Conservation (phyloP, 1,140 invertebrate genomes). For the Drosophila nigromelanica region DNA sequence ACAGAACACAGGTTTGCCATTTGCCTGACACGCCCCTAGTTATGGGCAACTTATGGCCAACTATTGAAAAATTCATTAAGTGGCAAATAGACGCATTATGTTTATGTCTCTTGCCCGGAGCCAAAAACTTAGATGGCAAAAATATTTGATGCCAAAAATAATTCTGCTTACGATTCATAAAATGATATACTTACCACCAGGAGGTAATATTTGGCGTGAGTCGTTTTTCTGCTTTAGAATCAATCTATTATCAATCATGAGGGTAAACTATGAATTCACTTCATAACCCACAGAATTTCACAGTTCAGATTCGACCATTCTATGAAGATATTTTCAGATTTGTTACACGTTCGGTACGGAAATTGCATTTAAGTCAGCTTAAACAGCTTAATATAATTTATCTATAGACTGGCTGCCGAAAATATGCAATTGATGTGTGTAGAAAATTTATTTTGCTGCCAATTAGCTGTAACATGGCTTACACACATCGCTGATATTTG, state of each 20-base stretch:
- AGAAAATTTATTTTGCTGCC: conserved; percentile 38
- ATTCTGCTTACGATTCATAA: conserved; percentile 21
- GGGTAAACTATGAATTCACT: too few species aligned
- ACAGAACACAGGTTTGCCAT: conserved; percentile 75
- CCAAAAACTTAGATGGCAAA: conserved; percentile 22
- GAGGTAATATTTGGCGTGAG: background rate
- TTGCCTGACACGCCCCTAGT: conserved; percentile 30
- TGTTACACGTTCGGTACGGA: too few species aligned
- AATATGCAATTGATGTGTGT: conserved; percentile 15
- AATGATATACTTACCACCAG: background rate
- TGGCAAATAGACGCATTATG: conserved; percentile 80
- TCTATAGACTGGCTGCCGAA: background rate
- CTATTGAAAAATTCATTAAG: conserved; percentile 70
- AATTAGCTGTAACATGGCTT: conserved; percentile 52
- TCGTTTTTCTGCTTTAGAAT: background rate
- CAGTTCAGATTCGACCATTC: too few species aligned
- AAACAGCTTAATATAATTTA: background rate
- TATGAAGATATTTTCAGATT: too few species aligned
- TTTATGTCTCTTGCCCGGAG: conserved; percentile 31
- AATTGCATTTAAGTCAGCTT: too few species aligned
- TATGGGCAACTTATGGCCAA: conserved; percentile 23
- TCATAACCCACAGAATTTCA: too few species aligned
- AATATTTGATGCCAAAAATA: conserved; percentile 41
- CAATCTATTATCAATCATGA: too few species aligned
- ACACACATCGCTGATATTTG: conserved; percentile 5